phyloP scores from a whole-genome alignment of 1,140 invertebrate species.

The Nasonia longicornis region DNA sequence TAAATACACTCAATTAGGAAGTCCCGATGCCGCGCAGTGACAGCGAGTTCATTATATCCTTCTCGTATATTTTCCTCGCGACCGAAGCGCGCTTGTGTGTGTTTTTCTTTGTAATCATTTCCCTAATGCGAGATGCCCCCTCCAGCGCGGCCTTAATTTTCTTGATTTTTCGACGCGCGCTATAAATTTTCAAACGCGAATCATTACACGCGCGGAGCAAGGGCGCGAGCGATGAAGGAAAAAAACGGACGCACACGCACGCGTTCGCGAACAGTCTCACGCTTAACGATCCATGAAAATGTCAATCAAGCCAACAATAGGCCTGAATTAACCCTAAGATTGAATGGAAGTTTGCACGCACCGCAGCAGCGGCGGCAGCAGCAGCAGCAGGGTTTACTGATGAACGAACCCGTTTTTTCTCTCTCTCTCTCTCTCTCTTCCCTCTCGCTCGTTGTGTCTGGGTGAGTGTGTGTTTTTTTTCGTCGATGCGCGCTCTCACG shows the following conservation, averaged over 20 bases:
- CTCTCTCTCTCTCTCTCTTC: slow-evolving; percentile 18
- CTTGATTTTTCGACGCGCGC: slow-evolving; percentile 37
- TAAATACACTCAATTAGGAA: slow-evolving; percentile 46
- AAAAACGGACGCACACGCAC: slow-evolving; percentile 1
- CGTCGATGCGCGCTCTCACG: slow-evolving; percentile 16
- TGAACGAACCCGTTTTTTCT: slow-evolving; percentile 44
- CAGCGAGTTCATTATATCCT: slow-evolving; percentile 27
- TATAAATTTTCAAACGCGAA: slow-evolving; percentile 41
- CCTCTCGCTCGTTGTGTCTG: slow-evolving; percentile 30
- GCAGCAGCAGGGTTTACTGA: slow-evolving; percentile 33
- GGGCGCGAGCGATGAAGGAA: slow-evolving; percentile 14
- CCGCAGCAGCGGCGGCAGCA: slow-evolving; percentile 23
- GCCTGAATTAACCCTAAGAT: slow-evolving; percentile 46
- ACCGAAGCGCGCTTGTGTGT: not conserved
- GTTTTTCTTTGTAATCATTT: slow-evolving; percentile 30
- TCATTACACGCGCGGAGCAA: not conserved
- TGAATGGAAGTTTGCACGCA: slow-evolving; percentile 45
- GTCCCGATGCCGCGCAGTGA: slow-evolving; percentile 37
- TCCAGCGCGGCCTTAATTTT: slow-evolving; percentile 46
- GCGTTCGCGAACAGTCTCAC: slow-evolving; percentile 36
- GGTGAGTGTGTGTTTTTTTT: slow-evolving; percentile 49
- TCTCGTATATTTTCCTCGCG: slow-evolving; percentile 44
- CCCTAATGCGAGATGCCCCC: slow-evolving; percentile 5
- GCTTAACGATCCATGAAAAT: slow-evolving; percentile 49
- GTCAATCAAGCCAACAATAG: slow-evolving; percentile 47